These are phyloP conservation scores for Dissostichus mawsoni DNA, from an alignment of 2,113 vertebrate species.

Conservation along the genomic window DNA sequence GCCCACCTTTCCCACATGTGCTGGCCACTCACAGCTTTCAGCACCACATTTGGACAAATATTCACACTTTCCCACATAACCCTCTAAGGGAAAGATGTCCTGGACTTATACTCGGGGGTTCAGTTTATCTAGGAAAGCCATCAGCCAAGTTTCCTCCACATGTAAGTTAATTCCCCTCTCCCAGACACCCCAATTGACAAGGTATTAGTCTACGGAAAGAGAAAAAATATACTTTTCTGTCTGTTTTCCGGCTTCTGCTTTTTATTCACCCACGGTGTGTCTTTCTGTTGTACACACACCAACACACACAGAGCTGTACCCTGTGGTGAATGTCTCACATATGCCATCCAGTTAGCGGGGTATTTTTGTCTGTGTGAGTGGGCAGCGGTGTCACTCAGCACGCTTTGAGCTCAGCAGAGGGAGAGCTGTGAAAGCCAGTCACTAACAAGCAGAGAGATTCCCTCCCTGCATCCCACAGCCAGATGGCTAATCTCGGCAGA, in stretches of 20 bases:
- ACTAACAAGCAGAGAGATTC: conserved; percentile 80
- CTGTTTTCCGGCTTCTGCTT: conserved; percentile 52
- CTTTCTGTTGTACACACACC: conserved; percentile 62
- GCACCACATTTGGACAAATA: conserved; percentile 69
- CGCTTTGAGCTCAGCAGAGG: conserved; percentile 74
- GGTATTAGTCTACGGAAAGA: conserved; percentile 37
- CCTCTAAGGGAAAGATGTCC: conserved; percentile 63
- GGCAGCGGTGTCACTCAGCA: conserved; percentile 78
- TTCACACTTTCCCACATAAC: conserved; percentile 63
- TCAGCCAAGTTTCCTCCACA: conserved; percentile 57
- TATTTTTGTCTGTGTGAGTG: conserved; percentile 80
- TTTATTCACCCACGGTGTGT: conserved; percentile 62
- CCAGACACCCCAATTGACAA: conserved; percentile 44
- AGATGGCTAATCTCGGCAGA: conserved; percentile 79
- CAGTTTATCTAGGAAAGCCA: conserved; percentile 63
- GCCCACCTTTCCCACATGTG: conserved; percentile 79
- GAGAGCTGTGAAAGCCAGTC: conserved; percentile 79
- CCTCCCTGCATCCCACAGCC: conserved; percentile 72
- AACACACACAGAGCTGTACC: conserved; percentile 59
- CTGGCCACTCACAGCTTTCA: conserved; percentile 59
- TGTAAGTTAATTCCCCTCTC: conserved; percentile 56
- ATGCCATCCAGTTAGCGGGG: conserved; percentile 77
- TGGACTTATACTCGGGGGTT: conserved; percentile 55
- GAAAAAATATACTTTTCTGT: conserved; percentile 44
- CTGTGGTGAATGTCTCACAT: conserved; percentile 74